phyloP scores from a whole-genome alignment of 2,888 invertebrate genomes.

The Acanthacorydalis orientalis region DNA sequence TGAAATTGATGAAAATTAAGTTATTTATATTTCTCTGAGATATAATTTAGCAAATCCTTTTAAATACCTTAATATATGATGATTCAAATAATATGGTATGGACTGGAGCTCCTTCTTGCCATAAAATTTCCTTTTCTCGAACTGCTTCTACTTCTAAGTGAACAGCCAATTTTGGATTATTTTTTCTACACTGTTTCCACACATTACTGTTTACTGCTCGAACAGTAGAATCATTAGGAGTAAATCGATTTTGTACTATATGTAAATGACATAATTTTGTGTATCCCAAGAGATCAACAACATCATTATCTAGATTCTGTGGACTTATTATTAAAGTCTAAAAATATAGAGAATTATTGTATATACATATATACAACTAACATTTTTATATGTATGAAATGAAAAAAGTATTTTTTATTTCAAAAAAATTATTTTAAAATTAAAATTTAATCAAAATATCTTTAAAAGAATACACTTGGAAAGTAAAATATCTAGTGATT shows the following conservation, averaged over 20 bases:
- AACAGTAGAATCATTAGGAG: conserved; percentile 35
- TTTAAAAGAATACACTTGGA: no score
- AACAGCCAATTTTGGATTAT: conserved; percentile 44
- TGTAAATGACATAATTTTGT: conserved; percentile 47
- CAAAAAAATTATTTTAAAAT: no score
- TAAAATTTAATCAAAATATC: no score
- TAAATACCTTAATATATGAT: conserved; percentile 35
- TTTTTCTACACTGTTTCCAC: conserved; percentile 31
- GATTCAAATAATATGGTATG: conserved; percentile 44
- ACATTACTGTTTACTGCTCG: conserved; percentile 29
- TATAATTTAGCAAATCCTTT: no score
- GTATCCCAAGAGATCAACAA: conserved; percentile 47
- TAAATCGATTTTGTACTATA: conserved; percentile 55
- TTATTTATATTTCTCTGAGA: no score
- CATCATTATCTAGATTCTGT: conserved; percentile 58
- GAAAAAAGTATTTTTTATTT: background rate
- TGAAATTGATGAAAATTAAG: background rate
- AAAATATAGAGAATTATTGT: conserved; percentile 6
- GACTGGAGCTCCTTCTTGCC: conserved; percentile 55
- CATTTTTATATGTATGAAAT: no score
- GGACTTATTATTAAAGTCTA: conserved; percentile 48
- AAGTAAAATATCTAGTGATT: no score
- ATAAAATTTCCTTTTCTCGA: conserved; percentile 38
- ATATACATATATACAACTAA: background rate
- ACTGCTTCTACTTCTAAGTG: conserved; percentile 48